These are phyloP conservation scores for Heliornis fulica DNA, from an alignment of 2,113 vertebrate genomes.

Conservation along the genomic window DNA sequence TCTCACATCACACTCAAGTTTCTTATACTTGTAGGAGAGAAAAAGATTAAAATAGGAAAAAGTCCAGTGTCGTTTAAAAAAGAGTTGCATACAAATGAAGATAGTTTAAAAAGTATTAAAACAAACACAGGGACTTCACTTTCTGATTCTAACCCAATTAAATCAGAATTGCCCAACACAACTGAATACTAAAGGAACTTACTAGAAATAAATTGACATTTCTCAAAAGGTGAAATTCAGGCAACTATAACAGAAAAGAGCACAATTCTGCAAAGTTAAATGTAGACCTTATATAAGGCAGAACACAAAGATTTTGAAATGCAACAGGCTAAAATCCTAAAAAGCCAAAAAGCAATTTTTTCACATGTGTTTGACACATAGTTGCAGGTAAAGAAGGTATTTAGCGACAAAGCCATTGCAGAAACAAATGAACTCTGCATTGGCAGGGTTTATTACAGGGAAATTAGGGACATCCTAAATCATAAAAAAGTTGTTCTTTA, in stretches of 20 bases:
- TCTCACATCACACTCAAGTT: background rate
- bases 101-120: background rate
- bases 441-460: background rate
- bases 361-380: background rate
- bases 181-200: background rate
- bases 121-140: background rate
- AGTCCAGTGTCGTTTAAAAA: background rate
- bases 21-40: background rate
- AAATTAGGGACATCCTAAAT: background rate
- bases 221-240: background rate
- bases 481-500: background rate
- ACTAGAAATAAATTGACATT: background rate
- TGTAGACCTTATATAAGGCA: background rate
- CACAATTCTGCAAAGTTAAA: background rate
- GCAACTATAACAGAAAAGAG: background rate
- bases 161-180: background rate
- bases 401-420: background rate
- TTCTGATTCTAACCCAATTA: background rate
- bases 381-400: background rate
- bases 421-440: background rate
- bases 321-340: background rate
- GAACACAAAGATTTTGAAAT: background rate
- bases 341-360: background rate
- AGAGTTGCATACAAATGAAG: background rate
- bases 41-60: background rate